Conservation (phyloP, 2,888 invertebrate species). For the Cabera pusaria region DNA sequence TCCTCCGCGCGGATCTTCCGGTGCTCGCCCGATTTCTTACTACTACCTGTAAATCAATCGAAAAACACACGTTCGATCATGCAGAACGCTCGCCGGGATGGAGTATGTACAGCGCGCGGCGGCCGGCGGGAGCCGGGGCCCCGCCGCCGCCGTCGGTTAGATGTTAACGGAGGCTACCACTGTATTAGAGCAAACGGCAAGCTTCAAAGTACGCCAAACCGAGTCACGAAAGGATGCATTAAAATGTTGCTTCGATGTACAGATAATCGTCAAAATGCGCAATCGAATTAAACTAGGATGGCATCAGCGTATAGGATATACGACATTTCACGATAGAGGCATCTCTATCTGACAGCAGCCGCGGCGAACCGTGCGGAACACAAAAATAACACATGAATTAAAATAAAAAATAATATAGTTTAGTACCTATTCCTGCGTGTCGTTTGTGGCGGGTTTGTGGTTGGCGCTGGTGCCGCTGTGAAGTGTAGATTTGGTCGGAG, state of each 20-base stretch:
- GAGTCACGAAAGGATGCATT: slow-evolving; percentile 74
- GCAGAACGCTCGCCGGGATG: slow-evolving; percentile 78
- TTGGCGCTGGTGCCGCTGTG: slow-evolving; percentile 83
- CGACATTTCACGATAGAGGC: slow-evolving; percentile 65
- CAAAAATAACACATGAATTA: slow-evolving; percentile 72
- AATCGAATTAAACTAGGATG: slow-evolving; percentile 56
- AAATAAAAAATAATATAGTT: slow-evolving; percentile 70
- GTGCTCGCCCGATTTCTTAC: slow-evolving; percentile 67
- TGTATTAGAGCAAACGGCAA: slow-evolving; percentile 68
- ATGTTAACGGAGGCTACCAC: slow-evolving; percentile 67
- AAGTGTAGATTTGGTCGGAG: slow-evolving; percentile 86
- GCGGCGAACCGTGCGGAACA: slow-evolving; percentile 79
- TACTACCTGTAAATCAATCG: slow-evolving; percentile 78
- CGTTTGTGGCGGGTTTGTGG: slow-evolving; percentile 81
- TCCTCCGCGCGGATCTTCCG: slow-evolving; percentile 45
- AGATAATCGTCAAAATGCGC: slow-evolving; percentile 60
- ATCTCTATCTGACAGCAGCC: slow-evolving; percentile 68
- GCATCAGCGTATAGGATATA: slow-evolving; percentile 61
- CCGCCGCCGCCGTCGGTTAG: slow-evolving; percentile 44
- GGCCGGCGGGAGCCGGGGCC: background rate
- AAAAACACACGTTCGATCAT: slow-evolving; percentile 83
- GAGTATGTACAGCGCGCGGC: slow-evolving; percentile 64
- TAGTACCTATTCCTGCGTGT: slow-evolving; percentile 83
- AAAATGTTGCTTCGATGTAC: slow-evolving; percentile 78
- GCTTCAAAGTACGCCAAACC: slow-evolving; percentile 71